phyloP scores from a whole-genome alignment of 2,888 invertebrate species.

The Linnaemya tessellans region DNA sequence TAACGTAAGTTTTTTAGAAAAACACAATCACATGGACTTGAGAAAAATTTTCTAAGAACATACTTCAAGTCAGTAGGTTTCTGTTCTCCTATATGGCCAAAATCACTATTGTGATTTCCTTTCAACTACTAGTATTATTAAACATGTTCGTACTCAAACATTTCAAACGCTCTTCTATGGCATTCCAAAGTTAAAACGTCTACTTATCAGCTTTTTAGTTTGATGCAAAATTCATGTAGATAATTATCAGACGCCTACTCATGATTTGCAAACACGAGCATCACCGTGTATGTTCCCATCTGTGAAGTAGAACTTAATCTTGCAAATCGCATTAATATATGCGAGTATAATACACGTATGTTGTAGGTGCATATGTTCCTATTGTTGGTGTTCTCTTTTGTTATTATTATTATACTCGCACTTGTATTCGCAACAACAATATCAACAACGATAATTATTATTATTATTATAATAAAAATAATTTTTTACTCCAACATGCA shows the following conservation, averaged over 20 bases:
- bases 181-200: neutral
- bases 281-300: neutral
- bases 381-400: constrained; percentile 11
- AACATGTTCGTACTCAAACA: neutral
- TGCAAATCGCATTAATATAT: constrained; percentile 49
- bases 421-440: constrained; percentile 3
- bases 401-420: neutral
- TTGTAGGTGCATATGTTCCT: constrained; percentile 14
- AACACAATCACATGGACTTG: too few relatives aligned
- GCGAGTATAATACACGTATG: neutral
- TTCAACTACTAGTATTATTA: neutral
- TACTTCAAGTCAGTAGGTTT: too few relatives aligned
- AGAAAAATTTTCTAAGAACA: too few relatives aligned
- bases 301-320: constrained; percentile 38
- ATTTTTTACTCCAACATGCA: constrained; percentile 22
- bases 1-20: too few relatives aligned
- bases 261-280: neutral
- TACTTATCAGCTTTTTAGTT: neutral
- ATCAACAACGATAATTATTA: constrained; percentile 30
- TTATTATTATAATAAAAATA: constrained; percentile 48
- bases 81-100: too few relatives aligned
- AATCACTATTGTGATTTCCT: too few relatives aligned
- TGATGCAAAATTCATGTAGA: neutral
- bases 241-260: constrained; percentile 20
- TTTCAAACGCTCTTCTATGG: neutral